A percentile compares a stretch with the other conserved stretches of the same genome.
Conservation (phyloP, 1,140 invertebrate species). For the Drosophila nikananu region DNA sequence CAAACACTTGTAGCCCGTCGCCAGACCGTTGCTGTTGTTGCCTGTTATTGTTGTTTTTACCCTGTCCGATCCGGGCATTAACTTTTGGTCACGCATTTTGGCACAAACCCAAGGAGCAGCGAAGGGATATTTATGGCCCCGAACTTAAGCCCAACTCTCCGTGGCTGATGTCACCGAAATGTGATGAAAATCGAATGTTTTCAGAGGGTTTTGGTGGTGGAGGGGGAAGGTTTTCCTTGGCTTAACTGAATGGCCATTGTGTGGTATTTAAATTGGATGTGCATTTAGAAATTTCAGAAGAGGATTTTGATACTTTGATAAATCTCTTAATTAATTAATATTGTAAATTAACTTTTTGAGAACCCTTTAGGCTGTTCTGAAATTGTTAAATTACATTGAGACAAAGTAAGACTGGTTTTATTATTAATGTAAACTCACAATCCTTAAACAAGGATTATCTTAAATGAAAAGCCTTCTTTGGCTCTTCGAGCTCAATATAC, state of each 20-base stretch:
- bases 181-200: conserved; percentile 18
- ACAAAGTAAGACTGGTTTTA: too few species aligned
- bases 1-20: conserved; percentile 74
- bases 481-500: neutral
- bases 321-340: neutral
- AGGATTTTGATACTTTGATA: neutral
- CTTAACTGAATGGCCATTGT: neutral
- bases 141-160: neutral
- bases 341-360: neutral
- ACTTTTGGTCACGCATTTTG: conserved; percentile 36
- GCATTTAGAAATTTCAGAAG: neutral
- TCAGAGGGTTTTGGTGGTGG: neutral
- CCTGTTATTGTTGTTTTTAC: conserved; percentile 50
- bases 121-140: conserved; percentile 17
- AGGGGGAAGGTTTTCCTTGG: neutral
- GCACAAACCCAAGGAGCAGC: neutral
- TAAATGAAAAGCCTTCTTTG: neutral
- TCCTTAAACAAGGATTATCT: too few species aligned
- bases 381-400: neutral
- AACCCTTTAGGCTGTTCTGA: neutral
- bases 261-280: neutral
- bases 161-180: conserved; percentile 15
- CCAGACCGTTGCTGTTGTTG: conserved; percentile 37
- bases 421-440: too few species aligned
- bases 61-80: conserved; percentile 39